A percentile compares a stretch with the other conserved stretches of the same genome.
Evolutionary conservation across 2,113 vertebrate genomes (phyloP).

Genomic region (Pungitius pungitius): DNA sequence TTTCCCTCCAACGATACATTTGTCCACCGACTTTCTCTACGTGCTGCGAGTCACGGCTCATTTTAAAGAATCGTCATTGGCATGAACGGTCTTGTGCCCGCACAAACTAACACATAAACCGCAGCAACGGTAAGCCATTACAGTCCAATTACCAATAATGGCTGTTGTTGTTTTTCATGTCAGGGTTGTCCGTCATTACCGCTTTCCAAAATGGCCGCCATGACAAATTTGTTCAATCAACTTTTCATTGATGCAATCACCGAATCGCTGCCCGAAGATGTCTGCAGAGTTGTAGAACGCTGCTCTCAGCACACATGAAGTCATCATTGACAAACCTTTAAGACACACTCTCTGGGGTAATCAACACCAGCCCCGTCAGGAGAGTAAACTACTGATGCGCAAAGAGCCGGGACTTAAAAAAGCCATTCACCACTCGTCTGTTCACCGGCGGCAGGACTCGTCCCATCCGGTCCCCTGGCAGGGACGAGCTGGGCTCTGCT

Average conservation of each 20-base stretch:
- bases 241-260: constrained; percentile 25
- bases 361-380: constrained; percentile 58
- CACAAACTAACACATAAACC: not conserved
- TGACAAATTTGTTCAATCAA: constrained; percentile 31
- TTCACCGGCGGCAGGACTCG: constrained; percentile 46
- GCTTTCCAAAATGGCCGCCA: constrained; percentile 24
- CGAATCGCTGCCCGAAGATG: not conserved
- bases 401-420: constrained; percentile 49
- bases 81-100: not conserved
- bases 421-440: constrained; percentile 44
- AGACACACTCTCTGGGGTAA: constrained; percentile 55
- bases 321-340: constrained; percentile 57
- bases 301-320: constrained; percentile 46
- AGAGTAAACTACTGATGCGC: constrained; percentile 42
- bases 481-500: constrained; percentile 47
- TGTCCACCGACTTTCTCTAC: not conserved
- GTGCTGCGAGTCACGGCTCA: constrained; percentile 4
- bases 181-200: constrained; percentile 25
- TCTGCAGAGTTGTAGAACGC: constrained; percentile 21
- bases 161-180: constrained; percentile 9
- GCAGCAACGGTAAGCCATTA: constrained; percentile 8
- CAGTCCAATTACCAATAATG: constrained; percentile 22
- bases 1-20: not conserved
- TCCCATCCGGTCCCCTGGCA: constrained; percentile 45
- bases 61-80: constrained; percentile 30